Evolutionary conservation across 2,888 invertebrate species (phyloP).

Genomic region (Plebejus melissa): DNA sequence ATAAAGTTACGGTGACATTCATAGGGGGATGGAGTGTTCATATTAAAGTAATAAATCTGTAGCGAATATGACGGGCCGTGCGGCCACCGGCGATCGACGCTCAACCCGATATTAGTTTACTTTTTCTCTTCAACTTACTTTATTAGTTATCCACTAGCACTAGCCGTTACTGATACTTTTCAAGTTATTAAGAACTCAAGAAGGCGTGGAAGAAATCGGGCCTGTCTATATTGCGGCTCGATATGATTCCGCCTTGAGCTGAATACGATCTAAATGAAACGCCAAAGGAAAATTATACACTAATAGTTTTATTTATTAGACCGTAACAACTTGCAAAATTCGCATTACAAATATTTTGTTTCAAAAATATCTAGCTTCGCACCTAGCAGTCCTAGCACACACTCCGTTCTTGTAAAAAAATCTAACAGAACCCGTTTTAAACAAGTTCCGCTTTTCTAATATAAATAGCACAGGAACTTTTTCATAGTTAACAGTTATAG

Average conservation of each 20-base stretch:
- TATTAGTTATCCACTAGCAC: slow-evolving; percentile 72
- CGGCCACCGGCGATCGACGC: slow-evolving; percentile 52
- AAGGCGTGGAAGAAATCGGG: slow-evolving; percentile 44
- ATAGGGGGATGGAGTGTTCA: slow-evolving; percentile 51
- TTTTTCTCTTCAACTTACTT: slow-evolving; percentile 77
- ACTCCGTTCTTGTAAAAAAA: too few species aligned
- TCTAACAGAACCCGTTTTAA: too few species aligned
- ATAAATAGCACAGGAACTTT: not conserved
- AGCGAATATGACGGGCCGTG: slow-evolving; percentile 47
- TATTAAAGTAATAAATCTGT: slow-evolving; percentile 75
- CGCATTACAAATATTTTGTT: not conserved
- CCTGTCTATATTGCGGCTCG: slow-evolving; percentile 38
- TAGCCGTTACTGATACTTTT: slow-evolving; percentile 67
- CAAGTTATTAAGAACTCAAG: slow-evolving; percentile 68
- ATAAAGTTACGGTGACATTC: slow-evolving; percentile 51
- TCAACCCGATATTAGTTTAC: slow-evolving; percentile 78
- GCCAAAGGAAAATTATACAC: not conserved
- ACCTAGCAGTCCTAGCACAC: too few species aligned
- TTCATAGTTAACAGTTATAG: not conserved
- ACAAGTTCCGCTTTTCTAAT: too few species aligned
- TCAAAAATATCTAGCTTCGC: too few species aligned
- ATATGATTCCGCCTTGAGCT: slow-evolving; percentile 10
- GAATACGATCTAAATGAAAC: slow-evolving; percentile 25
- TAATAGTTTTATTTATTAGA: too few species aligned
- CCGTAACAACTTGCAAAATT: not conserved